Evolutionary conservation across 1,140 invertebrate genomes (phyloP).

Genomic region (Diplogasteroides magnus): DNA sequence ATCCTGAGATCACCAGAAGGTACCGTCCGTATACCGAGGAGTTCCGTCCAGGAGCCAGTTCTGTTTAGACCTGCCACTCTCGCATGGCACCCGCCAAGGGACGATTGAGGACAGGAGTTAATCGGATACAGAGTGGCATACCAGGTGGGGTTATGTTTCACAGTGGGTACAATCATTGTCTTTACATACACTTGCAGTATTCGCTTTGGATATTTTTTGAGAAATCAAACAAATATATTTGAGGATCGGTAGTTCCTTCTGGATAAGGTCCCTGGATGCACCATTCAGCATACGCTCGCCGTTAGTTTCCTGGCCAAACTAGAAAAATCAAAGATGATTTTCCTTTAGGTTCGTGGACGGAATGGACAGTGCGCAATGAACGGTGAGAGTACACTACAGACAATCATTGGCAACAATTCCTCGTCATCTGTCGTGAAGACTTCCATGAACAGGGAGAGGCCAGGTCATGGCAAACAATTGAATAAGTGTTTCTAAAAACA

Average conservation of each 20-base stretch:
- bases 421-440: conserved; percentile 91
- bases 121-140: conserved; percentile 88
- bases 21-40: no score
- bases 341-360: conserved; percentile 84
- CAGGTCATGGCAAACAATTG: conserved; percentile 80
- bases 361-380: conserved; percentile 90
- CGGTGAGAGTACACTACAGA: no score
- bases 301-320: conserved; percentile 72
- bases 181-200: no score
- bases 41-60: no score
- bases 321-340: no score
- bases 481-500: conserved; percentile 6
- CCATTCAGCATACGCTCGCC: conserved; percentile 77
- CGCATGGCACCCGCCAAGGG: conserved; percentile 83
- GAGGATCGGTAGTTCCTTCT: conserved; percentile 72
- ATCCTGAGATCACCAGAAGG: no score
- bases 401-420: no score
- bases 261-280: conserved; percentile 81
- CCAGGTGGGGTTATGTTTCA: no score
- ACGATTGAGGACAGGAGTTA: conserved; percentile 90
- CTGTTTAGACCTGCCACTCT: conserved; percentile 76
- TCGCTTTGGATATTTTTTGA: no score
- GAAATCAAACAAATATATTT: no score
- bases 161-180: conserved; percentile 72
- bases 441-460: conserved; percentile 89